phyloP scores from a whole-genome alignment of 2,888 invertebrate genomes.

The Phaonia tiefii region DNA sequence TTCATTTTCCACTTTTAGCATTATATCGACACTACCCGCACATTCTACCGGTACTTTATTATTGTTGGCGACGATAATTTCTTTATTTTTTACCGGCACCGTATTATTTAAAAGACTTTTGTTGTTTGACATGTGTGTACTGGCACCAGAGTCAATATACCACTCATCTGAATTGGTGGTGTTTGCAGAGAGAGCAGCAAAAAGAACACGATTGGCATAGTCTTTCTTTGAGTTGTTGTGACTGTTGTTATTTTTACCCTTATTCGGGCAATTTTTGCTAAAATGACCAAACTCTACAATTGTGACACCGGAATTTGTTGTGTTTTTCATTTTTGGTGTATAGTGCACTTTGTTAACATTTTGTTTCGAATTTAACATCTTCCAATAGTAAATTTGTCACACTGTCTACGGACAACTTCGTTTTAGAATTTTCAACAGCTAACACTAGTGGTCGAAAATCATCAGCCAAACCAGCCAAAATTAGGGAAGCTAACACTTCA shows the following conservation, averaged over 20 bases:
- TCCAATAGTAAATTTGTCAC: conserved; percentile 62
- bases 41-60: neutral
- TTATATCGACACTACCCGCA: conserved; percentile 15
- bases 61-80: too few relatives aligned
- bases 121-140: conserved; percentile 46
- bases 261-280: conserved; percentile 53
- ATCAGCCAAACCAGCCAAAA: conserved; percentile 63
- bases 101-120: conserved; percentile 38
- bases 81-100: conserved; percentile 6
- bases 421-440: conserved; percentile 59
- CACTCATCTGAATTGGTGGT: conserved; percentile 20
- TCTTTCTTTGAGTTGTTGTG: conserved; percentile 33
- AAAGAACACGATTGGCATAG: conserved; percentile 25
- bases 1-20: neutral
- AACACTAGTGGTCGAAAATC: conserved; percentile 54
- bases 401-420: conserved; percentile 46
- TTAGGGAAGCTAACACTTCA: conserved; percentile 59
- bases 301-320: too few relatives aligned
- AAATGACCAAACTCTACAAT: conserved; percentile 46
- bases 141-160: conserved; percentile 52
- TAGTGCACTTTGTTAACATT: conserved; percentile 40
- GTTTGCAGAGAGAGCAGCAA: conserved; percentile 5
- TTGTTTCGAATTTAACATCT: conserved; percentile 63
- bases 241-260: conserved; percentile 13
- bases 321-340: conserved; percentile 45